Conservation (phyloP, 1,140 invertebrate genomes). For the Lepidurus apus region DNA sequence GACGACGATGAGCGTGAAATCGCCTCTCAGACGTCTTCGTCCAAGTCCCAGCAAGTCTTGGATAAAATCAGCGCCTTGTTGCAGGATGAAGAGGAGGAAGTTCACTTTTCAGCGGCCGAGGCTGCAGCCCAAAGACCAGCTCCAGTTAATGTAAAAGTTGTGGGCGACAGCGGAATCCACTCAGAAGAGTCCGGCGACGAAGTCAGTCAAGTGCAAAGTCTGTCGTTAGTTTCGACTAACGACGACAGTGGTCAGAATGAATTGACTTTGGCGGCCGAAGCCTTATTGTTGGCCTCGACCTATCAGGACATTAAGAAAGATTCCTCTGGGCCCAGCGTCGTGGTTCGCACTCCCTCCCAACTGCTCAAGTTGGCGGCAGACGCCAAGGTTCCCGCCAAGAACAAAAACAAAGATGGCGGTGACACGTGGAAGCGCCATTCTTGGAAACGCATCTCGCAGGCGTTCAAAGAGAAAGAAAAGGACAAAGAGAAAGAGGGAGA, state of each 20-base stretch:
- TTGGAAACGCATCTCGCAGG: conserved; percentile 7
- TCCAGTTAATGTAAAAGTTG: not conserved
- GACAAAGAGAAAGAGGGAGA: not conserved
- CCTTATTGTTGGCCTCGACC: not conserved
- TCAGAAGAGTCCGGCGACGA: conserved; percentile 27
- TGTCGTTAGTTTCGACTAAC: not conserved
- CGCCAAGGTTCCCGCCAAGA: conserved; percentile 1
- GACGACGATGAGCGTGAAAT: not conserved
- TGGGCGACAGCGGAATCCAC: conserved; percentile 25
- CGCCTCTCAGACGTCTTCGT: not conserved
- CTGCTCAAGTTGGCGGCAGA: conserved; percentile 1
- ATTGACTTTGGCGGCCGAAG: conserved; percentile 5
- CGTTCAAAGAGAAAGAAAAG: not conserved
- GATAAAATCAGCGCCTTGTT: conserved; percentile 8
- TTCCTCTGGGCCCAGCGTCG: not conserved
- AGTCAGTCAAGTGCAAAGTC: conserved; percentile 22
- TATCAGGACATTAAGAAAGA: not conserved
- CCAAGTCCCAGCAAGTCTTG: conserved; percentile 16
- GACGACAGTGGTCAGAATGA: not conserved
- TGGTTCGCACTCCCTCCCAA: conserved; percentile 6
- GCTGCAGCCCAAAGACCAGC: not conserved
- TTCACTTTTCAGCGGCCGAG: not conserved
- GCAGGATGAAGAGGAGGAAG: conserved; percentile 3
- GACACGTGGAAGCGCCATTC: conserved; percentile 20
- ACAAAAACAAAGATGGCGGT: not conserved